Percentiles rank a stretch among this genome's conserved stretches.
These are phyloP conservation scores for Cheumatopsyche charites DNA, from an alignment of 1,140 invertebrate genomes.

Conservation along the genomic window DNA sequence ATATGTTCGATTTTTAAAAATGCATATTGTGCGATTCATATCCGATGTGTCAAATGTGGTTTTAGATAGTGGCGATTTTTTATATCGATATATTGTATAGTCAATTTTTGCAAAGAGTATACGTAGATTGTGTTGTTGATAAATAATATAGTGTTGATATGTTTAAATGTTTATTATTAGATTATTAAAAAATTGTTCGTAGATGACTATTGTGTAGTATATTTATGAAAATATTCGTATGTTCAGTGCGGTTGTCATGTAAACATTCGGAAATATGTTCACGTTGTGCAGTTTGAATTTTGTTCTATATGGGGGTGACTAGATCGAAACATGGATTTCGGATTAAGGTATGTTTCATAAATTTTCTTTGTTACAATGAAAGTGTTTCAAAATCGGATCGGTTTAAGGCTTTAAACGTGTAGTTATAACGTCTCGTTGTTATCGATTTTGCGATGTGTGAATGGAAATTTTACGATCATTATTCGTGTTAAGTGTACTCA, in stretches of 20 bases:
- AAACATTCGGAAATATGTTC: slow-evolving; percentile 1
- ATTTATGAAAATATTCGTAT: background rate
- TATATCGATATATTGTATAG: slow-evolving; percentile 7
- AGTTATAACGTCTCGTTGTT: too few species aligned
- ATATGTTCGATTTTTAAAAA: background rate
- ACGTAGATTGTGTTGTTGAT: background rate
- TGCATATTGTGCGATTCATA: background rate
- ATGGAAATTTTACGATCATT: too few species aligned
- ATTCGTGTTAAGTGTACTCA: too few species aligned
- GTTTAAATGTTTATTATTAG: slow-evolving; percentile 4
- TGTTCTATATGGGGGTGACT: slow-evolving; percentile 41
- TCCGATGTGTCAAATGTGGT: slow-evolving; percentile 21
- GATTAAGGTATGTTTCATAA: slow-evolving; percentile 40
- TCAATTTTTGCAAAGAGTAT: background rate
- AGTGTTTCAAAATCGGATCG: too few species aligned
- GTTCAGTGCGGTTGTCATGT: background rate
- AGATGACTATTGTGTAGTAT: background rate
- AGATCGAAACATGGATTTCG: slow-evolving; percentile 46
- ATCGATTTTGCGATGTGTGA: too few species aligned
- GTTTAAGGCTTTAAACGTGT: too few species aligned
- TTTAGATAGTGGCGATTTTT: background rate
- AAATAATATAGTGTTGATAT: background rate
- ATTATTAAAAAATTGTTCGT: background rate
- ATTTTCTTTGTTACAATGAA: background rate
- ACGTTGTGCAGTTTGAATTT: background rate